Conservation (phyloP, 2,797 vertebrate species). For the Enteromius paludinosus region DNA sequence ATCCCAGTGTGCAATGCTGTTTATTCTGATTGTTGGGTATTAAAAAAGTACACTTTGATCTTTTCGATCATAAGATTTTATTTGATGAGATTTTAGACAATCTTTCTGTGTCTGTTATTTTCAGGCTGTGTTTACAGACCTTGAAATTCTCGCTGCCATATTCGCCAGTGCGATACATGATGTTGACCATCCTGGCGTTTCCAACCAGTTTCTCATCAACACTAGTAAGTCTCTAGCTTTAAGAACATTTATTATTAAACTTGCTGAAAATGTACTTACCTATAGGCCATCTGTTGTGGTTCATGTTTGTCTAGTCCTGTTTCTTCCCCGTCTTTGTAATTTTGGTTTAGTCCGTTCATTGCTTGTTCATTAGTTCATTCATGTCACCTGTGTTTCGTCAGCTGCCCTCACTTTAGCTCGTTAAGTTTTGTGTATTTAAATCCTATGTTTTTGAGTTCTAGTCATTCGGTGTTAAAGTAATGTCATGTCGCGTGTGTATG, state of each 20-base stretch:
- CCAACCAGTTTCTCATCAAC: slow-evolving; percentile 99
- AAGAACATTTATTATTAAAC: slow-evolving; percentile 4
- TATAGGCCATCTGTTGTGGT: too few species aligned
- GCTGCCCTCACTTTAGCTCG: too few species aligned
- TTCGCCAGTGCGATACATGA: slow-evolving; percentile 99
- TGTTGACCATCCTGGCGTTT: slow-evolving; percentile 97
- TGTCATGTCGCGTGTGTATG: too few species aligned
- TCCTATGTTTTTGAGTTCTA: too few species aligned
- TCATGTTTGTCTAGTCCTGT: too few species aligned
- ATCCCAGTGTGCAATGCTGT: slow-evolving; percentile 17
- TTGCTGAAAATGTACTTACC: background rate
- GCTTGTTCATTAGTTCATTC: too few species aligned
- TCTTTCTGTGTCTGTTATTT: slow-evolving; percentile 50
- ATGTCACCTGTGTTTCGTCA: too few species aligned
- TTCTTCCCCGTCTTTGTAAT: too few species aligned
- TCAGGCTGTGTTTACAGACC: slow-evolving; percentile 97
- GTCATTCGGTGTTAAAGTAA: too few species aligned
- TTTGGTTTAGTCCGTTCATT: too few species aligned
- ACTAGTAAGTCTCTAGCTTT: slow-evolving; percentile 74
- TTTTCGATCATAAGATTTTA: too few species aligned
- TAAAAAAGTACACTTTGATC: background rate
- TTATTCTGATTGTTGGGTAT: background rate
- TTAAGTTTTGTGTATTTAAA: too few species aligned
- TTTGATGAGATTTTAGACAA: slow-evolving; percentile 8
- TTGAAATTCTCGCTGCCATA: slow-evolving; percentile 98